A percentile compares a stretch with the other conserved stretches of the same genome.
These are phyloP conservation scores for Psococerastis gibbosa DNA, from an alignment of 2,888 invertebrate genomes.

Conservation along the genomic window DNA sequence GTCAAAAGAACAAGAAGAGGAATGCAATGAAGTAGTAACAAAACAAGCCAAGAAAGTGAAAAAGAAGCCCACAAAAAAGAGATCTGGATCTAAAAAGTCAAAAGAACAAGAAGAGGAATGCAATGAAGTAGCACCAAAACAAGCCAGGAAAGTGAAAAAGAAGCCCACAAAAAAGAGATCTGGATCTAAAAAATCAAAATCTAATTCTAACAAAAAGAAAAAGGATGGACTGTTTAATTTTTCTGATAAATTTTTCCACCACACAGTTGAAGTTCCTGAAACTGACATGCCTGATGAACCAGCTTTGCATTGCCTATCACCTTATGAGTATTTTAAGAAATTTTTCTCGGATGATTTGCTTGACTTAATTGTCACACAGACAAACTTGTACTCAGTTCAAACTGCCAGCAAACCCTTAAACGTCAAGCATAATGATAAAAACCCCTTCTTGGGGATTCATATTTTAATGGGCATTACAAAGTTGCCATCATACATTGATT, in stretches of 20 bases:
- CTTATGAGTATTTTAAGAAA: neutral
- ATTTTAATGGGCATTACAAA: slow-evolving; percentile 19
- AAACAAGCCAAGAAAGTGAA: no score
- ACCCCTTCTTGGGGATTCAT: slow-evolving; percentile 16
- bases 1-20: no score
- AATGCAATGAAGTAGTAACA: no score
- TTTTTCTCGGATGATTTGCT: neutral
- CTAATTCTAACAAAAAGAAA: no score
- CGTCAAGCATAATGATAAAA: slow-evolving; percentile 6
- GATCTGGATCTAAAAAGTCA: no score
- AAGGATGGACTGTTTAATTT: no score
- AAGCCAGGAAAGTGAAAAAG: no score
- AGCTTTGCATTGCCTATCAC: neutral
- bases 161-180: no score
- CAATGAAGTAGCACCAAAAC: no score
- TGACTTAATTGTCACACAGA: neutral
- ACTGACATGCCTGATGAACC: neutral
- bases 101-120: no score
- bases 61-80: no score
- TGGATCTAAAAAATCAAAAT: no score
- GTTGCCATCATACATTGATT: slow-evolving; percentile 17
- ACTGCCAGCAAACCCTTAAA: neutral
- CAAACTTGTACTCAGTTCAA: neutral
- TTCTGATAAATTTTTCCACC: neutral
- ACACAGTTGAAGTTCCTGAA: neutral